Evolutionary conservation across 1,140 invertebrate species (phyloP), one percentile per base, ranked within the genome.

Genomic region (Gryllus bimaculatus): DNA sequence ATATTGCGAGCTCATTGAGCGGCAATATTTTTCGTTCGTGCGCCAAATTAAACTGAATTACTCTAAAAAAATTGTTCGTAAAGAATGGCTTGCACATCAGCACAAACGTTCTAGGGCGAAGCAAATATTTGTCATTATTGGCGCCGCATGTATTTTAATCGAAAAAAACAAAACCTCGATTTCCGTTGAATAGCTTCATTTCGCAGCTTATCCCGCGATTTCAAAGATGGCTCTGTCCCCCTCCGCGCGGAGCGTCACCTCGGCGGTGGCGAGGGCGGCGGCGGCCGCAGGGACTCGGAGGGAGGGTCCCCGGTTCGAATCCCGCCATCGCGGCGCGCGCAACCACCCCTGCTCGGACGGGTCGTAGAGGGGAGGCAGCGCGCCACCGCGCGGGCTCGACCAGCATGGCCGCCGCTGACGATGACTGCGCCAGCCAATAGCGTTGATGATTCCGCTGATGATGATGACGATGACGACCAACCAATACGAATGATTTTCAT

Each of bases 401-500:
- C 54, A 66, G 10, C 54, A 66, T 66, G 54, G 54, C 54, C 18
- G 54, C 54, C 54, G 18, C 54, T 18, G 18, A 10, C 54, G 54
- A 66, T 66, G 54, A 66, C 54, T 66, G 18, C 54, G 10, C 10
- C 18, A 66, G 54, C 54, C 54, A 66, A 66, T 66, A 18, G 54
- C 54, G 54, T 66, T 18, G 54, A 66, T 66, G 54, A 66, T 66
- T 66, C 54, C 10, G 18, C 54, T 66, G 54, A 66, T 66, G 54
- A 66, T 66, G 54, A 66, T 66, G 54, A 66, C 54, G 18, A 66
- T 66, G 54, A 66, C 54, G 54, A 66, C 54, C 18, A 18, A 66
- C 54, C 54, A 66, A 66, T 66, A 18, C 54, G 54, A 66, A 66
- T 66, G 54, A 66, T 66, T 66, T 66, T 66, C 54, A 66, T 66